Percentiles rank a stretch among this genome's conserved stretches.
Evolutionary conservation across 2,888 invertebrate species (phyloP).

Genomic region (Aromia moschata): DNA sequence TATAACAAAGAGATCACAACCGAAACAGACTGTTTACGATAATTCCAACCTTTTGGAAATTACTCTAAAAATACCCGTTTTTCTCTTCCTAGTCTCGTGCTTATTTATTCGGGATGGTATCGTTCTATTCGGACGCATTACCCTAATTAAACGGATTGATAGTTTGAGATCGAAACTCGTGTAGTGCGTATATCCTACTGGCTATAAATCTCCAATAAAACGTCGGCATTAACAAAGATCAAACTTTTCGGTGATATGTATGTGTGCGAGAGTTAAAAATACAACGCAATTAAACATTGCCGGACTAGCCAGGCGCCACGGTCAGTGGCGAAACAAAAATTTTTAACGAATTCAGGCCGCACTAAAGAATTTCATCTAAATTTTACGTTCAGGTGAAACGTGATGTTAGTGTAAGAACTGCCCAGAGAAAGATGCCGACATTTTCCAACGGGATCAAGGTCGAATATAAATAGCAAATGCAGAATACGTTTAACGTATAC

Average conservation of each 20-base stretch:
- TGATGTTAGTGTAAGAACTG: too few relatives aligned
- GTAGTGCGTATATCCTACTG: constrained; percentile 11
- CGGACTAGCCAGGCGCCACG: constrained; percentile 5
- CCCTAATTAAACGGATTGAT: constrained; percentile 13
- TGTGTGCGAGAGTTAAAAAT: constrained; percentile 19
- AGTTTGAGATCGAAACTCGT: constrained; percentile 12
- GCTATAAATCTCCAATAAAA: constrained; percentile 23
- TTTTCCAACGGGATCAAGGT: too few relatives aligned
- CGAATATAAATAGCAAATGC: too few relatives aligned
- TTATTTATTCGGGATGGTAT: constrained; percentile 22
- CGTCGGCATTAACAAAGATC: constrained; percentile 21
- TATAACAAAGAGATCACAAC: too few relatives aligned
- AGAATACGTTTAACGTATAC: too few relatives aligned
- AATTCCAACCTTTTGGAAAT: constrained; percentile 1
- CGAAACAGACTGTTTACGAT: too few relatives aligned
- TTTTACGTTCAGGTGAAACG: too few relatives aligned
- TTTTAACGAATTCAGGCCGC: too few relatives aligned
- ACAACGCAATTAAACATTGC: constrained; percentile 16
- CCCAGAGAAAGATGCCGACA: too few relatives aligned
- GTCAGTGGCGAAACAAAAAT: background rate
- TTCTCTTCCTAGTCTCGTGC: constrained; percentile 19
- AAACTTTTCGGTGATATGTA: constrained; percentile 22
- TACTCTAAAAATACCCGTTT: constrained; percentile 18
- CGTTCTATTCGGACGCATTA: constrained; percentile 6
- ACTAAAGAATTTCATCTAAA: too few relatives aligned